Base-by-base conservation (phyloP, 2,888 invertebrate species). In the Polyommatus icarus region DNA sequence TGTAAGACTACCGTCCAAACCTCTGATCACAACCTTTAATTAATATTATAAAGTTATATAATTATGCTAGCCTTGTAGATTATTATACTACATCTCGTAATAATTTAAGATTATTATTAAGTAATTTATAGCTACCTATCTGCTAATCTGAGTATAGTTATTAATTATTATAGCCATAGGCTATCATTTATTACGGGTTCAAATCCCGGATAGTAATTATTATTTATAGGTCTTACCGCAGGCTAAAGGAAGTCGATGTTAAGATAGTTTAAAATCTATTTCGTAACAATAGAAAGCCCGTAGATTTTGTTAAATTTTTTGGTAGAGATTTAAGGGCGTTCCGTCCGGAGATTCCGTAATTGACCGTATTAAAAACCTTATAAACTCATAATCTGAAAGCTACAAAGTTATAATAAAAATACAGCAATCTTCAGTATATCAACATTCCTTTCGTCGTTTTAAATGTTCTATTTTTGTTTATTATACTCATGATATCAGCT, bases 121-220 rank as follows among this genome's bases (percentile, higher is more conserved):
- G 6, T 54, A 29, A 8, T 7, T 77, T 71, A 77, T 59, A 71
- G 78, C 79, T 78, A 32, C n/a, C n/a, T n/a, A n/a, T 78, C 83
- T 88, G 87, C 88, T 88, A 89, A 90, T 89, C 86, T 73, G 59
- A 86, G 84, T 79, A 85, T 87, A 83, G 79, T 81, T 83, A 82
- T 88, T 89, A 89, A 89, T 88, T 89, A 90, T 89, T 79, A 80
- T 59, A 76, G 89, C 89, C 90, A 79, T 80, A 77, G 83, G 90
- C 87, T 86, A 84, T 79, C 46, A 80, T 84, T 85, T 84, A 84
- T 84, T 82, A 81, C 85, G 81, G 87, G 87, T 90, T 90, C 86
- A 86, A 89, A 85, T 88, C 89, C 85, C 82, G 85, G 84, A 83
- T 84, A 83, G 85, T 90, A 90, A 92, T 91, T 90, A 90, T 90